Evolutionary conservation across 2,888 invertebrate genomes (phyloP).

Genomic region (Platycnemis pennipes): DNA sequence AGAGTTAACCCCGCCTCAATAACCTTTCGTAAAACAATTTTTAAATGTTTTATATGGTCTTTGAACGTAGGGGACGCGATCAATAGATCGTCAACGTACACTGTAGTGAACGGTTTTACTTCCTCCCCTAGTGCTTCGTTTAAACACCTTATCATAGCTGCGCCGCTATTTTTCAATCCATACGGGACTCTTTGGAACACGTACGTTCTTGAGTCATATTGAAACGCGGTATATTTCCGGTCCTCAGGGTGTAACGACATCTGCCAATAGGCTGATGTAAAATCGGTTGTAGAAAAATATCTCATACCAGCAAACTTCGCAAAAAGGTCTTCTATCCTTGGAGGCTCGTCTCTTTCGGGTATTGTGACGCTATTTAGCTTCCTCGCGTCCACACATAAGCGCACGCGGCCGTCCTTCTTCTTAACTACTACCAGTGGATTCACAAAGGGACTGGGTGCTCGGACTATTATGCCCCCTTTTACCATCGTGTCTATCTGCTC

Average conservation of each 20-base stretch:
- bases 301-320: not conserved
- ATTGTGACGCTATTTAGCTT: not conserved
- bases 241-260: not conserved
- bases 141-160: too few relatives aligned
- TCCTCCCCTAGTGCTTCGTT: too few relatives aligned
- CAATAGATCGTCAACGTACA: too few relatives aligned
- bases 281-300: conserved; percentile 51
- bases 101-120: too few relatives aligned
- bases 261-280: conserved; percentile 59
- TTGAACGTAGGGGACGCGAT: too few relatives aligned
- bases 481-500: conserved; percentile 68
- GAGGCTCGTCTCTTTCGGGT: not conserved
- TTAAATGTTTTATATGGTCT: too few relatives aligned
- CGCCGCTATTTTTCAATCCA: too few relatives aligned
- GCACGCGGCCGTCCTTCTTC: conserved; percentile 23
- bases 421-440: conserved; percentile 44
- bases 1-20: too few relatives aligned
- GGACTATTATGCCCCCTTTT: conserved; percentile 37
- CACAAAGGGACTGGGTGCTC: not conserved
- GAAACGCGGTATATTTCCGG: conserved; percentile 47
- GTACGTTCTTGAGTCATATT: too few relatives aligned
- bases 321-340: conserved; percentile 54
- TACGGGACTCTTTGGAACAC: too few relatives aligned
- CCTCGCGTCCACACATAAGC: not conserved
- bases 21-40: too few relatives aligned